Conservation (phyloP, 2,888 invertebrate species). For the Drosophila putrida region DNA sequence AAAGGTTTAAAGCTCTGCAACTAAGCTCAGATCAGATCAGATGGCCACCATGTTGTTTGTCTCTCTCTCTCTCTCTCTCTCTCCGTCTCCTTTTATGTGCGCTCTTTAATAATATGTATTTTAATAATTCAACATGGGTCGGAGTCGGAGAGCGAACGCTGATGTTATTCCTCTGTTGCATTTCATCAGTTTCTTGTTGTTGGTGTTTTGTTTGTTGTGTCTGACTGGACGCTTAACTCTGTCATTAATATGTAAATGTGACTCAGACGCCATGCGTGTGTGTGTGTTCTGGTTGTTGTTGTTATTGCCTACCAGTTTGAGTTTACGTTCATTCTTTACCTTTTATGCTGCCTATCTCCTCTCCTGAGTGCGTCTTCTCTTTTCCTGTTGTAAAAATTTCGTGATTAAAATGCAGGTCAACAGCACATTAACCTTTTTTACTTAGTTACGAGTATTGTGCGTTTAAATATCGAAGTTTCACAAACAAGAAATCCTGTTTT, state of each 20-base stretch:
- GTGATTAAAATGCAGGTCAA: conserved; percentile 72
- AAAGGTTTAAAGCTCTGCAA: conserved; percentile 37
- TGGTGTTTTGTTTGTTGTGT: conserved; percentile 14
- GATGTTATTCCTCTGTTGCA: conserved; percentile 57
- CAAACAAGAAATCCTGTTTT: conserved; percentile 36
- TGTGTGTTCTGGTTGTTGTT: conserved; percentile 16
- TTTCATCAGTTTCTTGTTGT: conserved; percentile 55
- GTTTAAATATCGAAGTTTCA: conserved; percentile 24
- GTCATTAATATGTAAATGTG: conserved; percentile 71
- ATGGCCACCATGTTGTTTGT: conserved; percentile 27
- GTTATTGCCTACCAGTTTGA: conserved; percentile 20
- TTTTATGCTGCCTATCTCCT: conserved; percentile 47
- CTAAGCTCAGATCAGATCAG: conserved; percentile 11
- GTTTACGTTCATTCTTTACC: conserved; percentile 24
- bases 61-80: no score
- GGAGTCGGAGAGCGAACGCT: conserved; percentile 19
- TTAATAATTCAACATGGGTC: conserved; percentile 55
- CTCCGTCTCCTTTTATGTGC: conserved; percentile 41
- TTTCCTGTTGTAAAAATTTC: conserved; percentile 60
- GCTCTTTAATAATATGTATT: conserved; percentile 59
- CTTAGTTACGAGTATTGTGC: conserved; percentile 22
- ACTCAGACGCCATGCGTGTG: conserved; percentile 41
- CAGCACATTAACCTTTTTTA: conserved; percentile 65
- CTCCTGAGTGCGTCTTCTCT: conserved; percentile 28
- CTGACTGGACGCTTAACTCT: conserved; percentile 37